Base-by-base conservation (phyloP, 2,113 vertebrate genomes). In the Neotragus moschatus region DNA sequence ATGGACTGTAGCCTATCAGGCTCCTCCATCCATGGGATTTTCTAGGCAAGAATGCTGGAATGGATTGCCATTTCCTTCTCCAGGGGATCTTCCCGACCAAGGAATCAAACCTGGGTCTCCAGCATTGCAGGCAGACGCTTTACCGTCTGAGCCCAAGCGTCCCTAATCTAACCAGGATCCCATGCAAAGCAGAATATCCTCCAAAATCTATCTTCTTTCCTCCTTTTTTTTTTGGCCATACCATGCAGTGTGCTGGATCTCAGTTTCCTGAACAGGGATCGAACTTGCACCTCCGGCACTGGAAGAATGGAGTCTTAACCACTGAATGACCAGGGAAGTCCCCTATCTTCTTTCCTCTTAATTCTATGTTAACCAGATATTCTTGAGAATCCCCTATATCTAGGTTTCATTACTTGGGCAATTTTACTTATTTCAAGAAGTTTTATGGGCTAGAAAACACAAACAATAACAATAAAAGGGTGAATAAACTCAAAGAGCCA, bases 361-460 rank as follows among this genome's bases (percentile, higher is more conserved):
- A 93, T 39, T 87, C 87, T 82, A 28, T 51, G 26, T 60, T 86
- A 94, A 94, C 19, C 53, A 93, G 70, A 81, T 43, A 90, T 21
- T 80, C 53, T 90, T 95, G 55, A 95, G 60, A 92, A 92, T 89
- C 90, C 23, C 61, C 75, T 96, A 45, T 36, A 79, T 70, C 19
- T 80, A 84, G 16, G 47, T 87, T 89, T 92, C n/a, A 94, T 60
- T 86, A 95, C 16, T 90, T 96, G 26, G 53, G 75, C 17, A 84
- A 85, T 73, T 94, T 75, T 82, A 58, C 36, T 90, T 84, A 93
- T 87, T 91, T 87, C 17, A 91, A 94, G 36, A 96, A 84, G n/a
- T 75, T 61, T 82, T 90, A 58, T 58, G n/a, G n/a, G 70, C 36
- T 87, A 97, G 17, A 84, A 97, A 94, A 90, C 45, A 94, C 45